phyloP scores from a whole-genome alignment of 2,888 invertebrate genomes.

The Chymomyza fuscimana region DNA sequence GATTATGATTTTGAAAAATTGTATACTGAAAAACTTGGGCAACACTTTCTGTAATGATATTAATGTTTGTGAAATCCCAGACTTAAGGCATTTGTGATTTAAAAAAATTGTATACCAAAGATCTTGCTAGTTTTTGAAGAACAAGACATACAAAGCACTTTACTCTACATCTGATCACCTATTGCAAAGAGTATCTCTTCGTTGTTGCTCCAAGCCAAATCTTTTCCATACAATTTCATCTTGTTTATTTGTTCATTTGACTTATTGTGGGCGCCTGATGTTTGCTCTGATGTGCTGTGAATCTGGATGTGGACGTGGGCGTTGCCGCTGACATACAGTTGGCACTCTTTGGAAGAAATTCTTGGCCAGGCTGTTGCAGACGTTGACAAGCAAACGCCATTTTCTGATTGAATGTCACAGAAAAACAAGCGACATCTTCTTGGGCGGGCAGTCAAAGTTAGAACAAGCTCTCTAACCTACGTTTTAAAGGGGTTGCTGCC shows the following conservation, averaged over 20 bases:
- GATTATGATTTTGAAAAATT: no score
- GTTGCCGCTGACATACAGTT: slow-evolving; percentile 23
- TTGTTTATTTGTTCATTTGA: slow-evolving; percentile 68
- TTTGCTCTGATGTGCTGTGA: slow-evolving; percentile 49
- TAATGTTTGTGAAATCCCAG: no score
- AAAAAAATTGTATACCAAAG: no score
- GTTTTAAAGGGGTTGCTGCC: neutral
- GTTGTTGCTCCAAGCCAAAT: neutral
- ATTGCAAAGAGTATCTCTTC: neutral
- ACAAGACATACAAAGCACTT: no score
- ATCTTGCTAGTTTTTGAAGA: no score
- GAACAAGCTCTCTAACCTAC: neutral
- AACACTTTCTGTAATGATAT: no score
- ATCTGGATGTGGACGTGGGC: slow-evolving; percentile 31
- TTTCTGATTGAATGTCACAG: slow-evolving; percentile 77
- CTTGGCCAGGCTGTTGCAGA: slow-evolving; percentile 53
- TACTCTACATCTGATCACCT: neutral
- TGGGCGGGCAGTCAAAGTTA: neutral
- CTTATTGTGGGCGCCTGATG: slow-evolving; percentile 60
- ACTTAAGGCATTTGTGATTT: no score
- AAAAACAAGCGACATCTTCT: slow-evolving; percentile 43
- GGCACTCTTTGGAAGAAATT: slow-evolving; percentile 12
- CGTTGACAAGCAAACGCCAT: slow-evolving; percentile 78
- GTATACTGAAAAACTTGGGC: no score
- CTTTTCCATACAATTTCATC: neutral